A percentile compares a stretch with the other conserved stretches of the same genome.
phyloP scores from a whole-genome alignment of 2,888 invertebrate genomes.

The Pollenia angustigena region DNA sequence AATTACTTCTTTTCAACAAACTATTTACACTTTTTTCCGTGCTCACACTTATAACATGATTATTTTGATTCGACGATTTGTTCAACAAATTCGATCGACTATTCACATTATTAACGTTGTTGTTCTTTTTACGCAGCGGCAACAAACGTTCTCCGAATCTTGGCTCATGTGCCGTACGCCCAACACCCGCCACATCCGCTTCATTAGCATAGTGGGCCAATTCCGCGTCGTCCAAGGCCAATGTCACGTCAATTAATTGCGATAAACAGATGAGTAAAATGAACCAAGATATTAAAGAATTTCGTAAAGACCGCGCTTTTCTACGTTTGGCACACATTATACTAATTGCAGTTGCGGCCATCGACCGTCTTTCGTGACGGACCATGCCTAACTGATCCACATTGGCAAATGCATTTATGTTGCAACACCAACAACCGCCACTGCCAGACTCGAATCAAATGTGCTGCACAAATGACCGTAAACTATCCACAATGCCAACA shows the following conservation, averaged over 20 bases:
- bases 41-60: constrained; percentile 59
- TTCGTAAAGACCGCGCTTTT: constrained; percentile 65
- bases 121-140: constrained; percentile 79
- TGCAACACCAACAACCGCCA: constrained; percentile 58
- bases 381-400: constrained; percentile 81
- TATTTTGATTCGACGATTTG: constrained; percentile 62
- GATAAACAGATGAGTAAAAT: constrained; percentile 47
- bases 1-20: constrained; percentile 77
- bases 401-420: constrained; percentile 67
- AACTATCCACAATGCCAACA: constrained; percentile 59
- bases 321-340: constrained; percentile 69
- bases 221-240: constrained; percentile 66
- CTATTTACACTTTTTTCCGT: constrained; percentile 77
- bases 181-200: constrained; percentile 71
- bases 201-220: constrained; percentile 66
- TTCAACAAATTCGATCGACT: constrained; percentile 48
- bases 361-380: constrained; percentile 81
- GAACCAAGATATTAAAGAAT: constrained; percentile 51
- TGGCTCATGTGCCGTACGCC: constrained; percentile 76
- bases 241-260: constrained; percentile 70
- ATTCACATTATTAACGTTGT: constrained; percentile 41
- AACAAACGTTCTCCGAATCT: constrained; percentile 82
- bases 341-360: constrained; percentile 72
- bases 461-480: constrained; percentile 67
- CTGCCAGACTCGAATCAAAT: constrained; percentile 42